phyloP scores from a whole-genome alignment of 1,140 invertebrate species.

The Zaprionus vittiger region DNA sequence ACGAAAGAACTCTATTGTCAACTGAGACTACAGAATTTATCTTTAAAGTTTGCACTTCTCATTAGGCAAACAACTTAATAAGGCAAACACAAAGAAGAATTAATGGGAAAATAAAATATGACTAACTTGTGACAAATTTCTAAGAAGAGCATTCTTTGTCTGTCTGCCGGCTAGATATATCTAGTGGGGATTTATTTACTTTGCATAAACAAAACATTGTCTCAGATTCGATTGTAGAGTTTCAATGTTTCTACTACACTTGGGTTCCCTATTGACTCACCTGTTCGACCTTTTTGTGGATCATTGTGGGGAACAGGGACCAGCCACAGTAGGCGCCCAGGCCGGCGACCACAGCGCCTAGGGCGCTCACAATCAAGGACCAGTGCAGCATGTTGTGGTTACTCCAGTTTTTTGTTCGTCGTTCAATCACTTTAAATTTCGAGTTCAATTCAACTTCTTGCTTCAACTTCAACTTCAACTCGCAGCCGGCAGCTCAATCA shows the following conservation, averaged over 20 bases:
- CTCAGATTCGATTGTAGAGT: background rate
- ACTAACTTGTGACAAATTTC: background rate
- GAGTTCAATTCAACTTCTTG: background rate
- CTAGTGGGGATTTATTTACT: background rate
- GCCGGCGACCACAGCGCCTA: constrained; percentile 75
- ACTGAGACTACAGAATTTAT: background rate
- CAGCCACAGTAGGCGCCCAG: constrained; percentile 83
- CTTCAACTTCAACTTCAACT: constrained; percentile 12
- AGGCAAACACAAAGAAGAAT: background rate
- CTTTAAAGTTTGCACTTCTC: background rate
- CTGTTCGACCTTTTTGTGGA: constrained; percentile 84
- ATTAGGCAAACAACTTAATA: background rate
- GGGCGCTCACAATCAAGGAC: constrained; percentile 69
- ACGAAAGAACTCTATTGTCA: background rate
- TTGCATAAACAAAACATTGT: background rate
- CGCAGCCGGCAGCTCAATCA: constrained; percentile 45
- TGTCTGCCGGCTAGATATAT: background rate
- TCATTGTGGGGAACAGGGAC: constrained; percentile 83
- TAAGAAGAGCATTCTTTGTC: constrained; percentile 14
- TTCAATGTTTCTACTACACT: background rate
- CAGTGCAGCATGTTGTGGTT: constrained; percentile 69
- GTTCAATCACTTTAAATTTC: background rate
- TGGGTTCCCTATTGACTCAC: constrained; percentile 70
- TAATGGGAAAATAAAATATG: background rate
- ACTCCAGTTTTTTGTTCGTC: background rate